These are phyloP conservation scores for Cacoxenus indagator DNA, from an alignment of 2,888 invertebrate genomes.

Conservation along the genomic window DNA sequence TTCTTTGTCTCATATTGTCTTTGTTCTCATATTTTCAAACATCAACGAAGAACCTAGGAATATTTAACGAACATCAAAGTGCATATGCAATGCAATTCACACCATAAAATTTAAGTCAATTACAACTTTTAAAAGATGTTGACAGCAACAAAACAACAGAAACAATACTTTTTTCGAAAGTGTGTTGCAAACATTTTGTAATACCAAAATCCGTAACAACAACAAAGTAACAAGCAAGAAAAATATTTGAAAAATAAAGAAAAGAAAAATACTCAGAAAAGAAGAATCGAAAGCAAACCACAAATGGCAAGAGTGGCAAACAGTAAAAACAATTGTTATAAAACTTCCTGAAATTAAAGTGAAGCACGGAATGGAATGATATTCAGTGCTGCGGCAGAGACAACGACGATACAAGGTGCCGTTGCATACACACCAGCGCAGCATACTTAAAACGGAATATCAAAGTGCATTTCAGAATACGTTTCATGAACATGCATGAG, in stretches of 20 bases:
- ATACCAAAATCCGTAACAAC: not conserved
- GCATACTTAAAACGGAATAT: conserved; percentile 18
- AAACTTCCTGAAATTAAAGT: conserved; percentile 36
- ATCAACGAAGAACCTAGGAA: not conserved
- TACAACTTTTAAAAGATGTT: not conserved
- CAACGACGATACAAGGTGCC: conserved; percentile 2
- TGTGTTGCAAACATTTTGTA: not conserved
- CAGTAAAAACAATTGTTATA: conserved; percentile 20
- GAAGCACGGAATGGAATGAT: conserved; percentile 29
- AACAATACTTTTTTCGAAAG: not conserved
- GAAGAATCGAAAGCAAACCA: not conserved
- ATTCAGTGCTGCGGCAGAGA: conserved; percentile 4
- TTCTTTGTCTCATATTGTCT: no score
- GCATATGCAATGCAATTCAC: not conserved
- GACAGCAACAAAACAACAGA: not conserved
- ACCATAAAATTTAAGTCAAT: not conserved
- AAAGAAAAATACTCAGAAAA: not conserved
- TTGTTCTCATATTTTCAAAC: no score
- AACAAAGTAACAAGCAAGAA: not conserved
- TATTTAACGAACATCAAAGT: not conserved
- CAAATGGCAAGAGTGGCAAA: not conserved
- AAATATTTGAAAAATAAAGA: not conserved
- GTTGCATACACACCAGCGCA: conserved; percentile 7
- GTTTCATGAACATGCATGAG: not conserved
- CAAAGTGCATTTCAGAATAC: not conserved